Conservation (phyloP, 2,113 vertebrate genomes). For the Columba janthina region DNA sequence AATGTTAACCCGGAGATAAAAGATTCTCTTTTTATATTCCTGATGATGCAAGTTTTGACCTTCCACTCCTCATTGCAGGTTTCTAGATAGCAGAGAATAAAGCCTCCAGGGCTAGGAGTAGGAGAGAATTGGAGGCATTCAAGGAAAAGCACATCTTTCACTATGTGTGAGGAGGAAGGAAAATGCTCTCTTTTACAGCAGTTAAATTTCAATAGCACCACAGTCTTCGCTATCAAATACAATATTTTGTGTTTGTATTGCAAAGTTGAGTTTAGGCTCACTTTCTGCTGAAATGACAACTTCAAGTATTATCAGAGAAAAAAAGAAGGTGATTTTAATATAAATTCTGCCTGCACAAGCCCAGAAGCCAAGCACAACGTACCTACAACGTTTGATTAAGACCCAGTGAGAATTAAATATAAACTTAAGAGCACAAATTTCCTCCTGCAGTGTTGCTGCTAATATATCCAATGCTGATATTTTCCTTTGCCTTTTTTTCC, state of each 20-base stretch:
- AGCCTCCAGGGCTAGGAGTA: not conserved
- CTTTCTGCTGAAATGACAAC: not conserved
- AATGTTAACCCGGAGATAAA: not conserved
- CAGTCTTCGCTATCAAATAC: not conserved
- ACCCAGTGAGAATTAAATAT: not conserved
- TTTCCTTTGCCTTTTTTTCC: not conserved
- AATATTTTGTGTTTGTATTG: not conserved
- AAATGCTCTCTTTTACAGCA: not conserved
- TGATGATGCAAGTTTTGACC: not conserved
- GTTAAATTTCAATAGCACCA: not conserved
- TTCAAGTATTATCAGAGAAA: not conserved
- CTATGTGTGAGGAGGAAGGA: not conserved
- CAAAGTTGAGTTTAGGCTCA: not conserved
- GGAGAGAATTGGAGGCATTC: not conserved
- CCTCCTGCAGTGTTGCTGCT: not conserved
- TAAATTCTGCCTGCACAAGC: not conserved
- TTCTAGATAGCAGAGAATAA: not conserved
- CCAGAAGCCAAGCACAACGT: not conserved
- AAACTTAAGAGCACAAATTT: not conserved
- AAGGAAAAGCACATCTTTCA: not conserved
- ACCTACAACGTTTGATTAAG: not conserved
- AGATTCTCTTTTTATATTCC: not conserved
- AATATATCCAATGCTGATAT: not conserved
- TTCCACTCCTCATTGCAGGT: not conserved
- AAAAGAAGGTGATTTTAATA: not conserved